These are phyloP conservation scores for Notiomystis cincta DNA, from an alignment of 2,113 vertebrate genomes.

Conservation along the genomic window DNA sequence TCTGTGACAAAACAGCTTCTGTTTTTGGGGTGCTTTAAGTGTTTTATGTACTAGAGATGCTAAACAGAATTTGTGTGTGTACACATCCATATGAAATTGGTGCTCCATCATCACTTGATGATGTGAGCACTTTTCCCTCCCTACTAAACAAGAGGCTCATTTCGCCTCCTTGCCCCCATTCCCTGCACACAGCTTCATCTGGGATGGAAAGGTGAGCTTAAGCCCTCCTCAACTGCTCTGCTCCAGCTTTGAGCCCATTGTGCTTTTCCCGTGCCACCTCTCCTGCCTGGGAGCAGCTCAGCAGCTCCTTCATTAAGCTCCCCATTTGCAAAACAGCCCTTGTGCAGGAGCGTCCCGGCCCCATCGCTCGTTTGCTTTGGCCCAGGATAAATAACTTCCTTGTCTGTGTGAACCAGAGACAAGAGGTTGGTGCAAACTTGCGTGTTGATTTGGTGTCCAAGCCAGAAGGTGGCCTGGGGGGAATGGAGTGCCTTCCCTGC, in stretches of 20 bases:
- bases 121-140: not conserved
- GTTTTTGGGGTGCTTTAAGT: not conserved
- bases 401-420: not conserved
- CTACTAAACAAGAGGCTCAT: not conserved
- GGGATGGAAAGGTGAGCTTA: not conserved
- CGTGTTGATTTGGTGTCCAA: not conserved
- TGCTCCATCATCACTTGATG: not conserved
- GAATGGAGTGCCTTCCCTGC: not conserved
- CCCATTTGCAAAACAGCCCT: not conserved
- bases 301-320: not conserved
- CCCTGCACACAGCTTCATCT: not conserved
- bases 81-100: accelerated
- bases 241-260: not conserved
- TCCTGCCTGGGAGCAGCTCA: not conserved
- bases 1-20: not conserved
- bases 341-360: not conserved
- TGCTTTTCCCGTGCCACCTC: not conserved
- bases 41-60: not conserved
- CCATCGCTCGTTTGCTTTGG: not conserved
- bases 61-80: not conserved
- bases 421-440: not conserved
- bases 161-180: not conserved
- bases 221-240: not conserved
- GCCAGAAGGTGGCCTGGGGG: not conserved
- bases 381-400: not conserved